phyloP scores from a whole-genome alignment of 2,888 invertebrate species.

The Tipula vernalis region DNA sequence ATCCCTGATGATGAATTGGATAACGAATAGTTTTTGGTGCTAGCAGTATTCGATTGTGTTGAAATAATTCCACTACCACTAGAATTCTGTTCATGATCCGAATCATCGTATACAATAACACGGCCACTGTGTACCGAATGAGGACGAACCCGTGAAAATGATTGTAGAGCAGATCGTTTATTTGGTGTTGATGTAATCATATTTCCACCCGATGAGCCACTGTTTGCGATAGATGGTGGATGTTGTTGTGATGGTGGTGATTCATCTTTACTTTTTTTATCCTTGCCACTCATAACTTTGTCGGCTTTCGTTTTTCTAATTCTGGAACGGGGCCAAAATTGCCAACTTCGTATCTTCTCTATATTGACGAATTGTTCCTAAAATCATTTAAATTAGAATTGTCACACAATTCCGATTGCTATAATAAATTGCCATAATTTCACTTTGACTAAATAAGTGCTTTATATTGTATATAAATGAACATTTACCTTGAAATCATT shows the following conservation, averaged over 20 bases:
- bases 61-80: neutral
- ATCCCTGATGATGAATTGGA: neutral
- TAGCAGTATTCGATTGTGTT: neutral
- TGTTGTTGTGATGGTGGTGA: neutral
- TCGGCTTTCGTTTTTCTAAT: neutral
- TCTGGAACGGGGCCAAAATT: neutral
- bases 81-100: conserved; percentile 40
- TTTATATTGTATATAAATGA: neutral
- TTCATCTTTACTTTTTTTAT: neutral
- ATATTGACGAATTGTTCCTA: neutral
- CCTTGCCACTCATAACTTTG: neutral
- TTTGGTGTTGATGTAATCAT: neutral
- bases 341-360: neutral
- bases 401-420: neutral
- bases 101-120: conserved; percentile 64
- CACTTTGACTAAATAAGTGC: neutral
- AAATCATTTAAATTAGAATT: neutral
- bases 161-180: neutral
- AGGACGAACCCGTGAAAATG: conserved; percentile 28
- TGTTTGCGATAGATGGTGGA: neutral
- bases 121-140: conserved; percentile 59
- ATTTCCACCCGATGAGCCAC: neutral
- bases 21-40: neutral
- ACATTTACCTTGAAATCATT: neutral
- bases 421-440: neutral